A percentile compares a stretch with the other conserved stretches of the same genome.
Conservation (phyloP, 2,113 vertebrate species). For the Fulica atra region DNA sequence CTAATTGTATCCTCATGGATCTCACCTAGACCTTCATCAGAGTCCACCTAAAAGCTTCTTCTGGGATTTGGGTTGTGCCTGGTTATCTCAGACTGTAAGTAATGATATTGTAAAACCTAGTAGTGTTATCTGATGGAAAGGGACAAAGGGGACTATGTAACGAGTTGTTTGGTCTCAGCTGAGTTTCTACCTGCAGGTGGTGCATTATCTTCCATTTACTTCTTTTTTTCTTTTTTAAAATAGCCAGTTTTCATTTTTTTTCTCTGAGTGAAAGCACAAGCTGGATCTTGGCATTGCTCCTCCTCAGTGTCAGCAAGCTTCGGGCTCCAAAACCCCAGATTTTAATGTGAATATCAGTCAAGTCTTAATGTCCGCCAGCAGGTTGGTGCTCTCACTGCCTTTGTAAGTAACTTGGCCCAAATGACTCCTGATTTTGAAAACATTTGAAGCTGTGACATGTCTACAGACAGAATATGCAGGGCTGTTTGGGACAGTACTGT, state of each 20-base stretch:
- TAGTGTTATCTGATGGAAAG: background rate
- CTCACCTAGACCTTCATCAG: background rate
- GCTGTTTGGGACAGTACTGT: background rate
- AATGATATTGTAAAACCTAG: background rate
- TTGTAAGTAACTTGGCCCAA: background rate
- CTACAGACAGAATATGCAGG: background rate
- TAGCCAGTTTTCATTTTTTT: too few species aligned
- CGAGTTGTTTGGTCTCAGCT: background rate
- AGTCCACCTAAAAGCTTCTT: background rate
- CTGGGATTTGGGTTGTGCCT: background rate
- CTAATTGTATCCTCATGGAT: background rate
- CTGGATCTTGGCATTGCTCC: too few species aligned
- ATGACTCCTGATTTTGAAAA: background rate
- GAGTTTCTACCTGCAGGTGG: conserved; percentile 14
- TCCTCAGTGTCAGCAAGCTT: too few species aligned
- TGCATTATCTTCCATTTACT: too few species aligned
- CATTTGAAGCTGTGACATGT: background rate
- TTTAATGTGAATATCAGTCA: too few species aligned
- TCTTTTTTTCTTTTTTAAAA: too few species aligned
- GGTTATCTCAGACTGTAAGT: background rate
- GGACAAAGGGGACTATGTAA: background rate
- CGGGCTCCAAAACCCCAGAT: too few species aligned
- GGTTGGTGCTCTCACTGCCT: background rate
- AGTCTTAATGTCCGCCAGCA: background rate
- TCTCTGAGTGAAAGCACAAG: too few species aligned